These are phyloP conservation scores for Antechinus flavipes DNA, from an alignment of 2,113 vertebrate species.

Conservation along the genomic window DNA sequence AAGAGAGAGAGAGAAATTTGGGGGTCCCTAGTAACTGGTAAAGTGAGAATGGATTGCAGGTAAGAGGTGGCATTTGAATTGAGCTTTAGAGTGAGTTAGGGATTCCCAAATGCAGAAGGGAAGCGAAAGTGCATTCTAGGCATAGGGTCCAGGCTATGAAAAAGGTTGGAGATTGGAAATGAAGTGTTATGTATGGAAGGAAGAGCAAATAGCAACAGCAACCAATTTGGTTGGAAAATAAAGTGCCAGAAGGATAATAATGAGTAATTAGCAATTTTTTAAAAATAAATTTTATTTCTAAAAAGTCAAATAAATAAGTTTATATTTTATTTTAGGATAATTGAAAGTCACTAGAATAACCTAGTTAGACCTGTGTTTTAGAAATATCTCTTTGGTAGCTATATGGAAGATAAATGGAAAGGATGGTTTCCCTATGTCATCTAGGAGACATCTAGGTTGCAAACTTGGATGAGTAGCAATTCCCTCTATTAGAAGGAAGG, in stretches of 20 bases:
- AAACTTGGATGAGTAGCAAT: not conserved
- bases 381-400: not conserved
- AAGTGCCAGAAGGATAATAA: not conserved
- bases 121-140: not conserved
- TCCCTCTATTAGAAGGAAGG: not conserved
- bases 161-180: not conserved
- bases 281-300: not conserved
- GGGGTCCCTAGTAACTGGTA: too few relatives aligned
- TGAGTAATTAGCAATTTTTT: not conserved
- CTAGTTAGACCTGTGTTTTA: not conserved
- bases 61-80: not conserved
- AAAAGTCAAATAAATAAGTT: not conserved
- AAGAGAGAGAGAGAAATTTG: not conserved
- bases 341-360: not conserved
- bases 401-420: not conserved
- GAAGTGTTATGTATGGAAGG: not conserved
- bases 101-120: not conserved
- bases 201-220: not conserved
- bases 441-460: not conserved
- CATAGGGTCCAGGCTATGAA: not conserved
- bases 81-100: not conserved
- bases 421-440: too few relatives aligned
- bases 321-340: not conserved
- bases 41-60: not conserved
- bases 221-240: not conserved